These are phyloP conservation scores for Melanotaenia pygmaea DNA, from an alignment of 2,797 vertebrate species.

Conservation along the genomic window DNA sequence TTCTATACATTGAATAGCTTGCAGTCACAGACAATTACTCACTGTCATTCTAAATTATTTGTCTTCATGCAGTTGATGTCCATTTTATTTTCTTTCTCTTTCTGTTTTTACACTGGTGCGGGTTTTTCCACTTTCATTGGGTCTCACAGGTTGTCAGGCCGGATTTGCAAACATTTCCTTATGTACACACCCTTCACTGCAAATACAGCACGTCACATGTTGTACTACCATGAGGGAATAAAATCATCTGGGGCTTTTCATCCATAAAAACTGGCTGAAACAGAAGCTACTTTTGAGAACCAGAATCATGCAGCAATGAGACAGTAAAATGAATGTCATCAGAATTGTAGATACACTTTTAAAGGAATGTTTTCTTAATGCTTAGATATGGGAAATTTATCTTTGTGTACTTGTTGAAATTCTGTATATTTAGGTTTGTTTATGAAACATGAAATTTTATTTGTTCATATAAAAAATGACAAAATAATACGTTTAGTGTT, in stretches of 20 bases:
- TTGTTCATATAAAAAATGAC: conserved; percentile 22
- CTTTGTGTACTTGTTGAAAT: conserved; percentile 25
- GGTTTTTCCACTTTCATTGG: not conserved
- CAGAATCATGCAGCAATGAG: not conserved
- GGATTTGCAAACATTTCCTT: conserved; percentile 37
- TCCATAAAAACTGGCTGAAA: conserved; percentile 2
- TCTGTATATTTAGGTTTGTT: conserved; percentile 17
- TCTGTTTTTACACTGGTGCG: not conserved
- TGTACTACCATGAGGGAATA: conserved; percentile 15
- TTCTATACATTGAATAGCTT: not conserved
- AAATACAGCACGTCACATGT: conserved; percentile 38
- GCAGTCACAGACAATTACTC: not conserved
- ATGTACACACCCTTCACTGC: conserved; percentile 43
- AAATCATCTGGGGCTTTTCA: conserved; percentile 20
- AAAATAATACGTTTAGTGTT: not conserved
- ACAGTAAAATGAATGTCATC: conserved; percentile 13
- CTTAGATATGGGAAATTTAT: conserved; percentile 3
- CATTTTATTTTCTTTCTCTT: not conserved
- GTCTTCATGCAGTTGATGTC: not conserved
- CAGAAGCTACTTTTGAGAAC: not conserved
- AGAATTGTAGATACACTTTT: not conserved
- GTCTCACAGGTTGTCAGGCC: conserved; percentile 2
- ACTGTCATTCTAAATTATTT: not conserved
- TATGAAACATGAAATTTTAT: conserved; percentile 24
- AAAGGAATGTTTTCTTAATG: conserved; percentile 15